Evolutionary conservation across 2,797 vertebrate genomes (phyloP).

Genomic region (Sebastes itinus): DNA sequence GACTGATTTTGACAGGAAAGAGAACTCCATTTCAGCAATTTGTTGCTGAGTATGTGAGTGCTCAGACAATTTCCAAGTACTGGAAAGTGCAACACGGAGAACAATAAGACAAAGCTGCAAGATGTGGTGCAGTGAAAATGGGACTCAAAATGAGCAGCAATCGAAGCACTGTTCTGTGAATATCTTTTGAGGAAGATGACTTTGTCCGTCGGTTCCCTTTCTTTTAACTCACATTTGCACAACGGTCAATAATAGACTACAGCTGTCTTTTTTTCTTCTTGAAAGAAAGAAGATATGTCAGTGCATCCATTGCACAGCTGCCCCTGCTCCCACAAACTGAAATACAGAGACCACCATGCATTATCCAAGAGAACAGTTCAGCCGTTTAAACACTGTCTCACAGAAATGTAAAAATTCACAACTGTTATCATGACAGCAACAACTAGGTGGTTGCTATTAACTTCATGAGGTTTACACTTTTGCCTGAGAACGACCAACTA

Average conservation of each 20-base stretch:
- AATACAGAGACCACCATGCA: neutral
- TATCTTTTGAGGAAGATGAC: constrained; percentile 10
- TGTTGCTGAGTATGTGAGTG: constrained; percentile 49
- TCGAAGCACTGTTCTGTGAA: constrained; percentile 1
- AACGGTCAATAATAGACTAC: neutral
- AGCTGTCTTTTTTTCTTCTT: neutral
- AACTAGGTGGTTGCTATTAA: neutral
- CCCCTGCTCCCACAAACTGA: neutral
- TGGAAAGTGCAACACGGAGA: constrained; percentile 20
- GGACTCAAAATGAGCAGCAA: constrained; percentile 32
- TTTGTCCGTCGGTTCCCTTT: constrained; percentile 2
- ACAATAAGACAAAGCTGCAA: constrained; percentile 43
- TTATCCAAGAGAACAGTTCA: neutral
- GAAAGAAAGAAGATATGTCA: neutral
- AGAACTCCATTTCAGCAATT: constrained; percentile 68
- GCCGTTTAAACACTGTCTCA: neutral
- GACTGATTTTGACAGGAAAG: constrained; percentile 48
- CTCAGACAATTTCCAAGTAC: constrained; percentile 47
- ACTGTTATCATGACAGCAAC: neutral
- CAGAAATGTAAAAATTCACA: neutral
- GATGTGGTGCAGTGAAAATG: constrained; percentile 30
- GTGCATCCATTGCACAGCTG: neutral
- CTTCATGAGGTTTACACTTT: neutral
- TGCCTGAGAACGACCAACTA: neutral
- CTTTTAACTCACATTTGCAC: constrained; percentile 9